These are phyloP conservation scores for Drosophila nikananu DNA, from an alignment of 1,140 invertebrate species.

Conservation along the genomic window DNA sequence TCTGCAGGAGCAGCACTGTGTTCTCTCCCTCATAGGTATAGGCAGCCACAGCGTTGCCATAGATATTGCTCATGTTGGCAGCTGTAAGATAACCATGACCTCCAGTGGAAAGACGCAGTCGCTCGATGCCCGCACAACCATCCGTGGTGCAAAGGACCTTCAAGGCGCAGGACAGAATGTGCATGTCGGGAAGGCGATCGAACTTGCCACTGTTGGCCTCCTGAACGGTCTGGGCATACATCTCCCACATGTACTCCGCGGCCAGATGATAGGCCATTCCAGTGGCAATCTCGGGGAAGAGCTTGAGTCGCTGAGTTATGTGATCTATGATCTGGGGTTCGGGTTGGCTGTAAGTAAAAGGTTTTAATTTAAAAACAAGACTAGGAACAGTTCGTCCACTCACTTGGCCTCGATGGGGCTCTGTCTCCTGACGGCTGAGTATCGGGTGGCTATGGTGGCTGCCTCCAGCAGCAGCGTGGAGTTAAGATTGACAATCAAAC, in stretches of 20 bases:
- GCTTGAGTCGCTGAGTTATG: conserved; percentile 96
- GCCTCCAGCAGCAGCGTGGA: conserved; percentile 91
- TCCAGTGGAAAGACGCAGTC: conserved; percentile 93
- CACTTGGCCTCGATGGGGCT: conserved; percentile 93
- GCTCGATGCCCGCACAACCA: conserved; percentile 91
- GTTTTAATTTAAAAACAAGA: background rate
- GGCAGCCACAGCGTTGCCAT: conserved; percentile 93
- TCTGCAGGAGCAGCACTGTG: conserved; percentile 96
- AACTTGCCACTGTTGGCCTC: conserved; percentile 92
- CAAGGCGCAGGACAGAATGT: conserved; percentile 95
- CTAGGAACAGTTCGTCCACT: conserved; percentile 51
- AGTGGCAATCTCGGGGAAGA: conserved; percentile 93
- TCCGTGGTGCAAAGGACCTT: conserved; percentile 95
- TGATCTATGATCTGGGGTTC: conserved; percentile 97
- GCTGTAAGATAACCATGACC: conserved; percentile 96
- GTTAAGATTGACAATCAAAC: conserved; percentile 91
- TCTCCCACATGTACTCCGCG: conserved; percentile 91
- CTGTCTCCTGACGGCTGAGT: conserved; percentile 95
- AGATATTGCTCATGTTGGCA: conserved; percentile 93
- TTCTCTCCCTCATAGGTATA: conserved; percentile 98
- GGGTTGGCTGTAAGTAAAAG: conserved; percentile 85
- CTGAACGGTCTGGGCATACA: conserved; percentile 92
- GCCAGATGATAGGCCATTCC: conserved; percentile 91
- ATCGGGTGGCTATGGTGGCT: conserved; percentile 93
- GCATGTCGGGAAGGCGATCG: conserved; percentile 93